Evolutionary conservation across 2,888 invertebrate species (phyloP).

Genomic region (Pristionchus entomophagus): DNA sequence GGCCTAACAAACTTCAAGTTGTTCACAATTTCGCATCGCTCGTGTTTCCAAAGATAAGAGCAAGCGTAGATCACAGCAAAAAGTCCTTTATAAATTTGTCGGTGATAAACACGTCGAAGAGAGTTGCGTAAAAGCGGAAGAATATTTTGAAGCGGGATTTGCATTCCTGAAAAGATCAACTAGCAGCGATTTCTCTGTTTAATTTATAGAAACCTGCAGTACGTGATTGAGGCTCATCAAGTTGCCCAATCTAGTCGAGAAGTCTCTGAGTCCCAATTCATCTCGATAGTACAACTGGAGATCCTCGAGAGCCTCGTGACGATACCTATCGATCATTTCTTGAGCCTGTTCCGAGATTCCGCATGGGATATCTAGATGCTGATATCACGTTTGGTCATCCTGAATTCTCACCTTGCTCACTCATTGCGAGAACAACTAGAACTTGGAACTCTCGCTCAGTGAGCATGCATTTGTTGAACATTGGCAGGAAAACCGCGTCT

Average conservation of each 20-base stretch:
- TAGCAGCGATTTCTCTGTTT: no score
- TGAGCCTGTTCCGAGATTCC: not conserved
- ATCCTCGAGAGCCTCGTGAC: not conserved
- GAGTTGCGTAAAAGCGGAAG: not conserved
- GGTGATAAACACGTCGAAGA: not conserved
- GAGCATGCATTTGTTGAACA: not conserved
- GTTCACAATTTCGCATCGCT: no score
- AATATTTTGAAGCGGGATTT: not conserved
- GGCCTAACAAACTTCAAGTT: no score
- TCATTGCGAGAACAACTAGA: not conserved
- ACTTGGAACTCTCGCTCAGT: not conserved
- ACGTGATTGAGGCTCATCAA: slow-evolving; percentile 2
- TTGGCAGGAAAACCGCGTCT: not conserved
- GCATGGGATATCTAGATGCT: not conserved
- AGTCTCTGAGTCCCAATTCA: not conserved
- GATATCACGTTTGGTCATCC: no score
- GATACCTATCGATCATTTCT: not conserved
- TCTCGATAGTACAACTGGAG: not conserved
- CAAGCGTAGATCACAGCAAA: not conserved
- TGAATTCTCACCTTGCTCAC: not conserved
- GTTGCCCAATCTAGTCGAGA: slow-evolving; percentile 6
- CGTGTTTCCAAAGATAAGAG: no score
- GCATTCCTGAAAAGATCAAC: not conserved
- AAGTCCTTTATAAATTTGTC: not conserved
- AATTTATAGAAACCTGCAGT: not conserved